These are phyloP conservation scores for Prietella phreatophila DNA, from an alignment of 2,113 vertebrate species.

Conservation along the genomic window DNA sequence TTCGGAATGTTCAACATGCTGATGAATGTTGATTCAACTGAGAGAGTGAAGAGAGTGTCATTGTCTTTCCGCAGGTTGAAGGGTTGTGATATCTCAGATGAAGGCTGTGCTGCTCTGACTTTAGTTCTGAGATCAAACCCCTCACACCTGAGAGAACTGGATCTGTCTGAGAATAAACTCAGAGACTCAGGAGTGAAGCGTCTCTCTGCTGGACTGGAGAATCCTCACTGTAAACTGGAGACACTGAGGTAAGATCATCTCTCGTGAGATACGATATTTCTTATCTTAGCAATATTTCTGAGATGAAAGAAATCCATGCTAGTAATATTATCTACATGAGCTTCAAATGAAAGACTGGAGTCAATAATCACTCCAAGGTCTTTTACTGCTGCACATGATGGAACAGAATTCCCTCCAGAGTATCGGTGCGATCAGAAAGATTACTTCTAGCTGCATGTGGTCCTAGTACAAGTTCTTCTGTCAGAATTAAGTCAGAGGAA, in stretches of 20 bases:
- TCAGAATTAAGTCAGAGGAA: too few relatives aligned
- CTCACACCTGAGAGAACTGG: conserved; percentile 1
- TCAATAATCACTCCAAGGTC: too few relatives aligned
- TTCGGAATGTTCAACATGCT: neutral
- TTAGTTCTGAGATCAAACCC: neutral
- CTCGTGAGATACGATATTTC: neutral
- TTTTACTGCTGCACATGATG: too few relatives aligned
- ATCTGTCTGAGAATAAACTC: neutral
- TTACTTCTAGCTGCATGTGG: too few relatives aligned
- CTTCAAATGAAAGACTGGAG: too few relatives aligned
- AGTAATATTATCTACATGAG: too few relatives aligned
- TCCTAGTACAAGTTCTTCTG: too few relatives aligned
- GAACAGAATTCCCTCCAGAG: too few relatives aligned
- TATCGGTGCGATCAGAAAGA: too few relatives aligned
- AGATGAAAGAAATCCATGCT: too few relatives aligned
- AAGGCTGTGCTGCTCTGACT: neutral
- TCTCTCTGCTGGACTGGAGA: neutral
- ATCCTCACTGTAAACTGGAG: conserved; percentile 2
- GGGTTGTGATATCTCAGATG: neutral
- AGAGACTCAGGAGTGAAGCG: neutral
- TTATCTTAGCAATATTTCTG: too few relatives aligned
- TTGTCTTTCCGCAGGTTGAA: neutral
- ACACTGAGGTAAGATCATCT: neutral
- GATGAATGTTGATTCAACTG: neutral
- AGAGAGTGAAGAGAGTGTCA: neutral